A percentile compares a stretch with the other conserved stretches of the same genome.
phyloP scores from a whole-genome alignment of 2,888 invertebrate genomes.

The Crepidodera aurea region DNA sequence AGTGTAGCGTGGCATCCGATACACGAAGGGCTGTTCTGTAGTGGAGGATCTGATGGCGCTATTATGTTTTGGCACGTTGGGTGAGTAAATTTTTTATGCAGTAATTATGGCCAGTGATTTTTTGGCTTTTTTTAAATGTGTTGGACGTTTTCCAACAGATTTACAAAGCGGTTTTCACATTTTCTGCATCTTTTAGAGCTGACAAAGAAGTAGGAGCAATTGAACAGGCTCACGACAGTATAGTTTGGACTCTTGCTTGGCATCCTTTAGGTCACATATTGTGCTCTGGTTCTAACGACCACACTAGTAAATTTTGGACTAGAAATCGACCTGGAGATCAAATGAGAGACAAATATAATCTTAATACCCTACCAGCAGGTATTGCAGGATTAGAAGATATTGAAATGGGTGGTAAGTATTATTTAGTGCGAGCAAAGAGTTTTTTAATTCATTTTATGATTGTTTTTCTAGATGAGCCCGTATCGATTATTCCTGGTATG shows the following conservation, averaged over 20 bases:
- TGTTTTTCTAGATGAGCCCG: slow-evolving; percentile 67
- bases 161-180: no score
- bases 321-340: slow-evolving; percentile 97
- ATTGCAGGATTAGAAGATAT: slow-evolving; percentile 75
- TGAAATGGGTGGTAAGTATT: slow-evolving; percentile 67
- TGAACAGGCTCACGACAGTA: slow-evolving; percentile 98
- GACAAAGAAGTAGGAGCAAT: slow-evolving; percentile 98
- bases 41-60: slow-evolving; percentile 98
- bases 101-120: no score
- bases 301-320: slow-evolving; percentile 99
- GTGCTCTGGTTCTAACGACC: slow-evolving; percentile 99
- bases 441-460: neutral
- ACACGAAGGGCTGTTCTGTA: slow-evolving; percentile 96
- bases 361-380: slow-evolving; percentile 89
- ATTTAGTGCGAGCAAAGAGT: no score
- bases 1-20: slow-evolving; percentile 98
- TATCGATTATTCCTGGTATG: slow-evolving; percentile 92
- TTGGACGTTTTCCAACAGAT: no score
- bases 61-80: slow-evolving; percentile 99
- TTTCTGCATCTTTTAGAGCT: slow-evolving; percentile 76
- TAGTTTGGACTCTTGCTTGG: slow-evolving; percentile 99
- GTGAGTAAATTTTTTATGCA: no score
- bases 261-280: slow-evolving; percentile 98
- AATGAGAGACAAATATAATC: slow-evolving; percentile 97
- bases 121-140: no score